phyloP scores from a whole-genome alignment of 2,113 vertebrate species.

The Suncus etruscus region DNA sequence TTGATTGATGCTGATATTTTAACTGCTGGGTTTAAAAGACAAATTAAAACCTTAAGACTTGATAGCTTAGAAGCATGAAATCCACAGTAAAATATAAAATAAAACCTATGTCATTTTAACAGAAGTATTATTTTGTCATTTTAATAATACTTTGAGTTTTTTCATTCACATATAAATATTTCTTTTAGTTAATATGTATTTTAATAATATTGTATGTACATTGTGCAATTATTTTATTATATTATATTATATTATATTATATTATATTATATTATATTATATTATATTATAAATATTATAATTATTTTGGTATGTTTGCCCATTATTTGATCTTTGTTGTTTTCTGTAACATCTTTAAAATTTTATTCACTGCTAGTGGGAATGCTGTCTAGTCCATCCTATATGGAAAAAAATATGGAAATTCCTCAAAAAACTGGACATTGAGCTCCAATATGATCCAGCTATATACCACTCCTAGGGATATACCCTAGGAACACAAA shows the following conservation, averaged over 20 bases:
- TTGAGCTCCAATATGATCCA: too few relatives aligned
- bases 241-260: too few relatives aligned
- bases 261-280: too few relatives aligned
- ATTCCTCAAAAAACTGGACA: too few relatives aligned
- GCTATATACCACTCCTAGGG: too few relatives aligned
- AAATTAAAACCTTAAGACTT: not conserved
- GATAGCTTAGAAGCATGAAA: not conserved
- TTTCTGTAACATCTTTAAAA: conserved; percentile 25
- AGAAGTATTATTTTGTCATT: not conserved
- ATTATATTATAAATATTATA: too few relatives aligned
- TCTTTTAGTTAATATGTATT: conserved; percentile 1
- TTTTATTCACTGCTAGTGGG: not conserved
- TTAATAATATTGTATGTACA: conserved; percentile 9
- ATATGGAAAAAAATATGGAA: too few relatives aligned
- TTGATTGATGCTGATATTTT: conserved; percentile 61
- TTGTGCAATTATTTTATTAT: not conserved
- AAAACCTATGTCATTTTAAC: not conserved
- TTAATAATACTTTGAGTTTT: not conserved
- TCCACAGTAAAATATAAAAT: not conserved
- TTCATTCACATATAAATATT: not conserved
- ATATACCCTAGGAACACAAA: too few relatives aligned
- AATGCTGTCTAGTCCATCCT: too few relatives aligned
- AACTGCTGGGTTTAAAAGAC: conserved; percentile 37
- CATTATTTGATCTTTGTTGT: not conserved
- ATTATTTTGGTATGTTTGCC: not conserved